Conservation (phyloP, 2,113 vertebrate genomes). For the Raja brachyura region DNA sequence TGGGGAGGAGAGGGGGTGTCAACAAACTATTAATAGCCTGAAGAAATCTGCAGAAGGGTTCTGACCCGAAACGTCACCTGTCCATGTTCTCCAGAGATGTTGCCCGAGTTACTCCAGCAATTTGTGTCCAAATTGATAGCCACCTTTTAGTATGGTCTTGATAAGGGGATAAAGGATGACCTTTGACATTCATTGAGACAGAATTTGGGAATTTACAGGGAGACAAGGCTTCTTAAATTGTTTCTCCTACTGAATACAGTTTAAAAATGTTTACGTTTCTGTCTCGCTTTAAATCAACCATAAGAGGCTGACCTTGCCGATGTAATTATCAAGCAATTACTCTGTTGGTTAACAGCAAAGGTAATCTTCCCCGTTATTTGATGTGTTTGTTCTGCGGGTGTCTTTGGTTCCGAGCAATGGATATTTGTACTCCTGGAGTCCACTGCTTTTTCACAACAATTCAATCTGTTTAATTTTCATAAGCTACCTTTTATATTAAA, state of each 20-base stretch:
- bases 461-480: neutral
- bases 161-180: neutral
- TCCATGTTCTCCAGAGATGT: too few relatives aligned
- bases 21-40: neutral
- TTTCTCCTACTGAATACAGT: neutral
- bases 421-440: neutral
- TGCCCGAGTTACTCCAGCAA: too few relatives aligned
- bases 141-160: neutral
- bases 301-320: neutral
- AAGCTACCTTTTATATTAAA: neutral
- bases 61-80: too few relatives aligned
- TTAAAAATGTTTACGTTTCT: neutral
- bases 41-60: too few relatives aligned
- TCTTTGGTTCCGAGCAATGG: neutral
- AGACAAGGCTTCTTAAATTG: neutral
- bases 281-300: neutral
- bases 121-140: neutral
- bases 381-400: neutral
- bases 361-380: neutral
- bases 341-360: conserved; percentile 11
- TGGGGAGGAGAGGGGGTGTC: neutral
- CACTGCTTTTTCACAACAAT: neutral
- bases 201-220: neutral
- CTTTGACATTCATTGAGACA: neutral
- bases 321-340: conserved; percentile 14